Base-by-base conservation (phyloP, 2,797 vertebrate genomes). In the Schizothorax lantsangensis region DNA sequence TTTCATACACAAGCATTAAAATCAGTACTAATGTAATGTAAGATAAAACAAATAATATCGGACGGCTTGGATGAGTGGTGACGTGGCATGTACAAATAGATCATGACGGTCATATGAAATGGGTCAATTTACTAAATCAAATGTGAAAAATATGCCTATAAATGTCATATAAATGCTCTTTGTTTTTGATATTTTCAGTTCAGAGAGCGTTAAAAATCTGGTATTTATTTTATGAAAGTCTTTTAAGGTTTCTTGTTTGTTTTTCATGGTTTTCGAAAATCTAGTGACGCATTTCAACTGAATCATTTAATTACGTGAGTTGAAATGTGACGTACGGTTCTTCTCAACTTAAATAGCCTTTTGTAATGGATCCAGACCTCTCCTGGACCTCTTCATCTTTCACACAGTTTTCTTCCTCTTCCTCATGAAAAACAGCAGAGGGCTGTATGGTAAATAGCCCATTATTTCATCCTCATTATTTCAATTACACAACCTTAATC, bases 401-500 rank as follows among this genome's bases (percentile, higher is more conserved):
- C 2, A 57, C 12, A 57, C 30, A 36, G 21, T 68, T 84, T 79
- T 87, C 33, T 54, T 21, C 12, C 21, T 59, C 30, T 78, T 88
- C 45, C 72, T 36, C 23, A 57, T 73, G 12, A 79, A 87, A 84
- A 87, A 73, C 75, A 75, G 77, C 77, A 59, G 59, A 45, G 69
- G 75, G 59, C 47, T 19, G 78, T 72, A 47, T 80, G 49, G 87
- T 82, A 91, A 91, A 90, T 81, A 89, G 82, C 82, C 74, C 23
- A 79, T 73, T 87, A 52, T 78, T 87, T 87, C 77, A 87, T 72
- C 52, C 57, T 85, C 81, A 90, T 82, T 54, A 86, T 74, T 79
- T 64, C 79, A 87, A 82, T 84, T 82, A 89, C 69, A 88, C 17
- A 88, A 87, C 87, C 17, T 59, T 87, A 88, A 87, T 86, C 85